phyloP scores from a whole-genome alignment of 2,113 vertebrate genomes.

The Acrocephalus arundinaceus region DNA sequence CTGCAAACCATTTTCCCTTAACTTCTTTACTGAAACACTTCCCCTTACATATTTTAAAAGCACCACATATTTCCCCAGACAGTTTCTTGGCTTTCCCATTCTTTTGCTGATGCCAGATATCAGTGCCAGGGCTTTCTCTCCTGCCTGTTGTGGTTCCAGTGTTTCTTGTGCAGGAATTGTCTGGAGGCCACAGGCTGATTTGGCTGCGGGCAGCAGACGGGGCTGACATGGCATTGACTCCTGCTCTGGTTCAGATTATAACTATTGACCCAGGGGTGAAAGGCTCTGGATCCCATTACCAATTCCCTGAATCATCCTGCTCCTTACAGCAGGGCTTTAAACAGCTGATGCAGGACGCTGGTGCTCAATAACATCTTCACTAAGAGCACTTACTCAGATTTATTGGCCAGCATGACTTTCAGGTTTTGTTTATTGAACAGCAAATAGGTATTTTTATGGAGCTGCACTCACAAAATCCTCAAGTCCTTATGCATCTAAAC shows the following conservation, averaged over 20 bases:
- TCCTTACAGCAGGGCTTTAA: neutral
- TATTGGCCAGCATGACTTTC: neutral
- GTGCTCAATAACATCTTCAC: neutral
- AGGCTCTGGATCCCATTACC: constrained; percentile 23
- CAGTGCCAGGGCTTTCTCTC: neutral
- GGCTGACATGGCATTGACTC: constrained; percentile 28
- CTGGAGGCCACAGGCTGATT: neutral
- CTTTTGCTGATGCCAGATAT: neutral
- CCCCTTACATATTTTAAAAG: neutral
- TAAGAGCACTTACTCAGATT: constrained; percentile 3
- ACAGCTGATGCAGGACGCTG: constrained; percentile 18
- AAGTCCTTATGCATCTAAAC: neutral
- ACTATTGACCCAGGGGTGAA: constrained; percentile 27
- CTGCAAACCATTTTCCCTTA: neutral
- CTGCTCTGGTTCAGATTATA: constrained; percentile 11
- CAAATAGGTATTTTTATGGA: neutral
- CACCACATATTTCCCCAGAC: neutral
- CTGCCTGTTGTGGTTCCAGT: neutral
- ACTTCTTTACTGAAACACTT: neutral
- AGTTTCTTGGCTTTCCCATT: neutral
- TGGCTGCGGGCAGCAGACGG: neutral
- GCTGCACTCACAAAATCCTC: neutral
- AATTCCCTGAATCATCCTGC: neutral
- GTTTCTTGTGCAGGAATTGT: neutral
- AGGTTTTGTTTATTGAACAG: neutral